Base-by-base conservation (phyloP, 2,113 vertebrate species). In the Todiramphus chloris region DNA sequence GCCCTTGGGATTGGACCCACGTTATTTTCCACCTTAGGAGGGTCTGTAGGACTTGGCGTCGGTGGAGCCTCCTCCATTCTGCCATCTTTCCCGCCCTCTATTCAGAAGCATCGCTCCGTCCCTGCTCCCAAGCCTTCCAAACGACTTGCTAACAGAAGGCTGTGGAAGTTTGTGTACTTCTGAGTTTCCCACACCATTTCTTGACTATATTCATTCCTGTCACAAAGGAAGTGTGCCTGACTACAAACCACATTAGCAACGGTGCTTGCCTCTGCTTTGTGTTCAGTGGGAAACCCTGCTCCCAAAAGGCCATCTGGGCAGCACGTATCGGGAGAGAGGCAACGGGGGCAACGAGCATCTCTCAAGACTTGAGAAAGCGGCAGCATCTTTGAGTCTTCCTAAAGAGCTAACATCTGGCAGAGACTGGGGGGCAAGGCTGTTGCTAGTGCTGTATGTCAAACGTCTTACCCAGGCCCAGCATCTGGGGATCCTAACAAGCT, bases 271-370 rank as follows among this genome's bases (percentile, higher is more conserved):
- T 80, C 93, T 66, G 96, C 97, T 97, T 99, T 99, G 98, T 99
- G 96, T 97, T 64, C 79, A n/a, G 95, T 97, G 98, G 97, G 97
- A 97, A 97, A 89, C 74, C 93, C 93, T 10, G 23, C 83, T 97
- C 97, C 98, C 98, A 96, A 98, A 98, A 97, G 98, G 97, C 98
- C 98, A 99, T 99, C 98, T 98, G 98, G 98, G 98, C 97, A 94
- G 96, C 98, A 96, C 51, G 18, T 23, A 12, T 63, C 4, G 3
- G 33, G 83, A 74, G 73, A 85, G 82, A 33, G 64, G 91, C 84
- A 46, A 3, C 5, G 67, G 79, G 89, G 87, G 46, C 83, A 39
- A 72, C 7, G 43, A 93, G 27, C 90, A 56, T 13, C 96, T 88
- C 91, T 68, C 78, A 87, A 70, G 74, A 62, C 46, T 30, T 83